phyloP scores from a whole-genome alignment of 2,797 vertebrate species.

The Hipposideros larvatus region DNA sequence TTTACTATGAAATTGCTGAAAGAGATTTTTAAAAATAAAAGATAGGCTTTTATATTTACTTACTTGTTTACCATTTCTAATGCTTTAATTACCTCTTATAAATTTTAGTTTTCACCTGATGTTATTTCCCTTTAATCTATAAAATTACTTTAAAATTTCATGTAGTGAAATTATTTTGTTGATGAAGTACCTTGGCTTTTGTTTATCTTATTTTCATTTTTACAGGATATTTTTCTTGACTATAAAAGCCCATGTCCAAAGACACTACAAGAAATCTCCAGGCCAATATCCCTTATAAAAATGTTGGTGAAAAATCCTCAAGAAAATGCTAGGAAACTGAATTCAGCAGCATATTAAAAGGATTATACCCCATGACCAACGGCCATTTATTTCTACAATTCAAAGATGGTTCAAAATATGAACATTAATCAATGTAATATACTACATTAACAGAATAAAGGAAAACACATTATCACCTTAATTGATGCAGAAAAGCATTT shows the following conservation, averaged over 20 bases:
- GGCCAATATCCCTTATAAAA: neutral
- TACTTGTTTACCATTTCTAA: neutral
- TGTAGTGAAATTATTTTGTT: neutral
- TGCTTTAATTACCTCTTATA: neutral
- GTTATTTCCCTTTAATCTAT: neutral
- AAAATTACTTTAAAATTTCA: neutral
- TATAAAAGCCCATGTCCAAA: neutral
- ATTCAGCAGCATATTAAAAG: neutral
- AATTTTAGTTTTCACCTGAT: neutral
- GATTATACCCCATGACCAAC: neutral
- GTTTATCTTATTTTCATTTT: conserved; percentile 42
- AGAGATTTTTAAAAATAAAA: neutral
- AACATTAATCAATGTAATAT: neutral
- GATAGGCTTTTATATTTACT: neutral
- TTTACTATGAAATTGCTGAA: neutral
- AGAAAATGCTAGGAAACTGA: neutral
- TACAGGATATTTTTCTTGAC: neutral
- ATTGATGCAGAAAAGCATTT: neutral
- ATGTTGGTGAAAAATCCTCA: neutral
- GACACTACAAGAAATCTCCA: neutral
- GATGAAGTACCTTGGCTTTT: neutral
- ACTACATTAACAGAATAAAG: neutral
- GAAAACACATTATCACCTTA: neutral
- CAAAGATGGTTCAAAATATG: neutral
- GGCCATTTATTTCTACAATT: neutral